Evolutionary conservation across 2,113 vertebrate species (phyloP), one percentile per base, ranked within the genome.

Genomic region (Stigmatopora nigra): DNA sequence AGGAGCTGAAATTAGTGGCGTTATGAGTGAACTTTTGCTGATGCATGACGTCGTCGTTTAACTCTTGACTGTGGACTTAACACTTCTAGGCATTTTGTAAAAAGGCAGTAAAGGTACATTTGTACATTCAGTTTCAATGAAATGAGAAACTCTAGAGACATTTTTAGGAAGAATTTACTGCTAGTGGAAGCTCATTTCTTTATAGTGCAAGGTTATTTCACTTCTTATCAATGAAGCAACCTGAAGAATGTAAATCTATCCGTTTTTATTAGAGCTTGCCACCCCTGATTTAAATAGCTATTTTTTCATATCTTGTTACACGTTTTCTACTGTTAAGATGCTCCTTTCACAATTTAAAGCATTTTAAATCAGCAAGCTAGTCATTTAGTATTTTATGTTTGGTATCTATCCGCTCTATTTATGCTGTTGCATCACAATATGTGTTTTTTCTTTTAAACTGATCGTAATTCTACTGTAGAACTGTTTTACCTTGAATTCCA

Each of bases 1-100:
- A 82, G 56, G 69, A 72, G 60, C 31, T 62, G 60, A 47, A 71
- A 75, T 83, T 76, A 76, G 63, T 61, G 20, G 9, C 67, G 68
- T 71, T 55, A 57, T 36, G 41, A 75, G 55, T 66, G 69, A 82
- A 59, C 51, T 65, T 36, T 62, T 44, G 38, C 31, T 51, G 20
- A 5, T 58, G 25, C 14, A 52, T 20, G n/a, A 48, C 35, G 63
- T 35, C 35, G 63, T 35, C 15, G 1, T 8, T 63, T 49, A n/a
- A 51, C 9, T 19, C 19, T 38, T 45, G n/a, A 6, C 5, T 61
- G 2, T 19, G 36, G 60, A 38, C 46, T 63, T 25, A 17, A 22
- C 2, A 45, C 44, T 25, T 48, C 31, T 1, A 31, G 19, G 20
- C 19, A 49, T 25, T 35, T 49, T 47, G 35, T 11, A 44, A 36